Evolutionary conservation across 2,888 invertebrate genomes (phyloP).

Genomic region (Aplocera efformata): DNA sequence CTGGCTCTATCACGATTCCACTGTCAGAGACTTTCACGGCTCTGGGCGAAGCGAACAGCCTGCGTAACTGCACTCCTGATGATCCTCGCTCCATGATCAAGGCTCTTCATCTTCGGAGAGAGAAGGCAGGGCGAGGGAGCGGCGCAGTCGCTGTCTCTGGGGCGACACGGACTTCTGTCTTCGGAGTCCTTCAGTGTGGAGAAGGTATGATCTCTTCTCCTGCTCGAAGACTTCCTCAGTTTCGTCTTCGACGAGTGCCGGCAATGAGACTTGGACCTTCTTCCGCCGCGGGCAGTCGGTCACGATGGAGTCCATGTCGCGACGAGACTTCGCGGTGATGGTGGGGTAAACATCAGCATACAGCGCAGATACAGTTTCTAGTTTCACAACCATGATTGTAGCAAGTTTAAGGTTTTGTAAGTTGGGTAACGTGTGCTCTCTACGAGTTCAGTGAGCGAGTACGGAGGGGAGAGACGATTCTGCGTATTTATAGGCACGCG

Average conservation of each 20-base stretch:
- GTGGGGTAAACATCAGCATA: conserved; percentile 59
- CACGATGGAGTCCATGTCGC: conserved; percentile 47
- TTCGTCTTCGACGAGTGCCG: conserved; percentile 60
- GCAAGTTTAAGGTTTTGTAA: conserved; percentile 5
- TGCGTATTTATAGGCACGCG: conserved; percentile 50
- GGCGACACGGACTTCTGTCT: conserved; percentile 72
- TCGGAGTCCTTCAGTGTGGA: conserved; percentile 55
- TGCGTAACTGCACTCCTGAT: conserved; percentile 58
- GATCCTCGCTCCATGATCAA: conserved; percentile 44
- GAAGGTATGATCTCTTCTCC: conserved; percentile 51
- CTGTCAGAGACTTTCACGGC: conserved; percentile 33
- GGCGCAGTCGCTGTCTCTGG: conserved; percentile 59
- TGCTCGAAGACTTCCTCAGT: conserved; percentile 55
- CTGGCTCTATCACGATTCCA: conserved; percentile 32
- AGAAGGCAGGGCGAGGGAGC: conserved; percentile 65
- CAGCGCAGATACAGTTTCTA: conserved; percentile 55
- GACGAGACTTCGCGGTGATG: conserved; percentile 40
- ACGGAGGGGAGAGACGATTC: conserved; percentile 45
- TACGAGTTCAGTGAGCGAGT: conserved; percentile 47
- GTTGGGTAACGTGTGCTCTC: conserved; percentile 40
- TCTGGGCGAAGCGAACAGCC: conserved; percentile 36
- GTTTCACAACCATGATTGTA: conserved; percentile 59
- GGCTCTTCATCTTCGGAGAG: conserved; percentile 75
- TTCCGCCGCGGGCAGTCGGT: conserved; percentile 53
- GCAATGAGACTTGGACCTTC: conserved; percentile 51